Evolutionary conservation across 2,888 invertebrate genomes (phyloP), one percentile per base, ranked within the genome.

Genomic region (Furcula furcula): DNA sequence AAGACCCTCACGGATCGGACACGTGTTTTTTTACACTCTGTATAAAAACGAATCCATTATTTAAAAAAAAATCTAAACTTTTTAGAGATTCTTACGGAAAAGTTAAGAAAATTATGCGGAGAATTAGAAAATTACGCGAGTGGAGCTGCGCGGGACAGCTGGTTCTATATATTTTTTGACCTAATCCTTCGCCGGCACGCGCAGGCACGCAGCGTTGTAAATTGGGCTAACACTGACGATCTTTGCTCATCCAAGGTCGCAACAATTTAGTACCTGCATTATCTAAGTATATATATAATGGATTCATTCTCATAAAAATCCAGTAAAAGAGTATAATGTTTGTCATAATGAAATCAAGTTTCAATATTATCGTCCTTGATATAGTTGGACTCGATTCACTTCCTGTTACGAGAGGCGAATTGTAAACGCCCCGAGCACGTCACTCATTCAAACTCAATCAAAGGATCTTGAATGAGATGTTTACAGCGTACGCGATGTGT

Each of bases 401-500:
- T 87, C 87, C 87, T 86, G 84, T 72, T 76, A 68, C 67, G 68
- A 74, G 68, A 74, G 56, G 65, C 60, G 70, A 71, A 76, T 84
- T 82, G 80, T 84, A 76, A 76, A 83, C 71, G 70, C 81, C n/a
- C n/a, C 61, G 64, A 74, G 71, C 84, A 83, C 85, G 86, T 85
- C 85, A 84, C 76, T 83, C 85, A 83, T 84, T 85, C 79, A 79
- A 64, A 65, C 74, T 76, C 79, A 84, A 86, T 86, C 84, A 80
- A 85, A 85, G 82, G 80, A 82, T 77, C 65, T 65, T 77, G 84
- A 85, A 84, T 84, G 79, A 84, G 84, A 84, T 85, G 83, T 82
- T 84, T 81, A 75, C 76, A 65, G 68, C 72, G 62, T 65, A 72
- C 58, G 53, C 55, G 46, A 53, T 60, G 55, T 59, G 60, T 68